Evolutionary conservation across 2,888 invertebrate species (phyloP).

Genomic region (Lumbricus terrestris): DNA sequence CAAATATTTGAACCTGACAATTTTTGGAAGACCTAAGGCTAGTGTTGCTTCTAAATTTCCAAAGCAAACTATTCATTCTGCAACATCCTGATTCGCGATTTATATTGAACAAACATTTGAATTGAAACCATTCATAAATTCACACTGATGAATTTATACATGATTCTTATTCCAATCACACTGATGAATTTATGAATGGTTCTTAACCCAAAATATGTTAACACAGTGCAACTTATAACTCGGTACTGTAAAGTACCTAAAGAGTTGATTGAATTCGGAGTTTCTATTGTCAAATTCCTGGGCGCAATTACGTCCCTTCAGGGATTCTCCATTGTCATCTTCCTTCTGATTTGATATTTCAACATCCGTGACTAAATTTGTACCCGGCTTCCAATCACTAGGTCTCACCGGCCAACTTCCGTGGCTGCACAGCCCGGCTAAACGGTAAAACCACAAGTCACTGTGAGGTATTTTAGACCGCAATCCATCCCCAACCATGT

Average conservation of each 20-base stretch:
- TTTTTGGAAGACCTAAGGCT: not conserved
- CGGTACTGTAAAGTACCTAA: not conserved
- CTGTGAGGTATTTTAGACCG: not conserved
- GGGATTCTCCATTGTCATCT: not conserved
- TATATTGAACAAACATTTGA: not conserved
- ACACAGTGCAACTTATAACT: not conserved
- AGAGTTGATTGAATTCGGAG: not conserved
- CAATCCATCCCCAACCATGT: slow-evolving; percentile 13
- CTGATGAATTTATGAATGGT: too few relatives aligned
- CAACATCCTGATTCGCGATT: not conserved
- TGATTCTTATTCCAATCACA: too few relatives aligned
- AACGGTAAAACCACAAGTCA: not conserved
- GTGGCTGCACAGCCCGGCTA: not conserved
- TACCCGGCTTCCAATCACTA: not conserved
- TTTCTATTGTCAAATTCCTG: not conserved
- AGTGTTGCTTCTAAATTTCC: not conserved
- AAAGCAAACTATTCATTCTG: not conserved
- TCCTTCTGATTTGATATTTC: not conserved
- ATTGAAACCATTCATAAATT: too few relatives aligned
- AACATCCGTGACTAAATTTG: not conserved
- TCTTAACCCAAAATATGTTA: too few relatives aligned
- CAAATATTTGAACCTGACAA: not conserved
- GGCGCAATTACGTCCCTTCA: not conserved
- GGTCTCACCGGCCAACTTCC: not conserved
- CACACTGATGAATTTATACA: too few relatives aligned